Evolutionary conservation across 2,797 vertebrate species (phyloP), one percentile per base, ranked within the genome.

Genomic region (Hybognathus amarus): DNA sequence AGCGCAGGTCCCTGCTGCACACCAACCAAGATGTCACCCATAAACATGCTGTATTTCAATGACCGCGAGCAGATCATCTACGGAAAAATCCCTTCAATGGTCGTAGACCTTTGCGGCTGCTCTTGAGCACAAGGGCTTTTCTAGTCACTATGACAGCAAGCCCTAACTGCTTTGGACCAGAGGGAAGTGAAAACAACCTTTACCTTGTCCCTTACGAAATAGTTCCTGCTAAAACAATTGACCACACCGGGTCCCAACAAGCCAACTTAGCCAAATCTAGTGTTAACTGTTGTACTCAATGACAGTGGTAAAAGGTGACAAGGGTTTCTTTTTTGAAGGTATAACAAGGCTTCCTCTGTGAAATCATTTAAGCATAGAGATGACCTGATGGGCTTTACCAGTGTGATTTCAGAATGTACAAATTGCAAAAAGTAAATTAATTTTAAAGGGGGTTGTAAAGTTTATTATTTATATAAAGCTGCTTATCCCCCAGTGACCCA

Each of bases 21-120:
- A 0, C 97, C 98, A 75, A 97, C 97, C 89, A 99, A 99, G 94
- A 97, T 99, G 97, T 99, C 98, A 15, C 96, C 97, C 82, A 98
- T 99, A 93, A 98, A 98, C 88, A 99, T 99, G 97, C 93, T 99
- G 84, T 99, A 98, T 93, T 99, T 99, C 91, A 99, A 99, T 42
- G 94, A 92, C 91, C 95, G 97, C 68, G 96, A 97, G 92, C 97
- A 99, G 91, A 97, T 99, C 79, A 98, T 99, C 91, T 98, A 98
- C 0, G 97, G 98, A 87, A 99, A 98, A 93, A 98, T 99, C 90
- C 98, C 97, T 0, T 96, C 95, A 88, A 99, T 99, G 97, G 97
- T 99, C 83, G 97, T 98, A 93, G 98, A 99, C 90, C 97, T 97
- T 61, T 99, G 98, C 0, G 97, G 98, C 80, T 99, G 98, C 92